phyloP scores from a whole-genome alignment of 2,888 invertebrate species.

The Napeogenes inachia region DNA sequence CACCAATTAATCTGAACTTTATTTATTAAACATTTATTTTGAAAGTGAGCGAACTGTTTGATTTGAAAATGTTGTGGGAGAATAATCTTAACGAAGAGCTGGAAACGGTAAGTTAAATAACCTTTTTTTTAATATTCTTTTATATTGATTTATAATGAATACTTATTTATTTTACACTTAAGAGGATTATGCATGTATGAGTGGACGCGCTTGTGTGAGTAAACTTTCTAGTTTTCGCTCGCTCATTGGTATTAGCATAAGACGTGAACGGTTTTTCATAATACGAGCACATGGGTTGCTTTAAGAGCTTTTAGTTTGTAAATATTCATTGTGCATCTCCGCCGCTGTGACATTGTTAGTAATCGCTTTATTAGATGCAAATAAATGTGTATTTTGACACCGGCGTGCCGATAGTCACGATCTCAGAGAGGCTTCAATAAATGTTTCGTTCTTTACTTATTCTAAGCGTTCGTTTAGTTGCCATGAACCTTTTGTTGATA shows the following conservation, averaged over 20 bases:
- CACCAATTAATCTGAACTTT: slow-evolving; percentile 30
- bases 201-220: slow-evolving; percentile 52
- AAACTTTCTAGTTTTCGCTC: slow-evolving; percentile 77
- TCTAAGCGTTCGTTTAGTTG: not conserved
- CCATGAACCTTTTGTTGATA: not conserved
- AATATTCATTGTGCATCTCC: slow-evolving; percentile 63
- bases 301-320: slow-evolving; percentile 58
- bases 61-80: slow-evolving; percentile 71
- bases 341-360: slow-evolving; percentile 52
- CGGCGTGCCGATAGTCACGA: slow-evolving; percentile 37
- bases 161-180: slow-evolving; percentile 17
- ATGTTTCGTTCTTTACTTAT: not conserved
- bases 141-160: slow-evolving; percentile 26
- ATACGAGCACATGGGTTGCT: slow-evolving; percentile 68
- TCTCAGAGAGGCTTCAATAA: slow-evolving; percentile 19
- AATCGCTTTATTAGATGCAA: slow-evolving; percentile 63
- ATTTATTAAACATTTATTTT: slow-evolving; percentile 30
- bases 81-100: slow-evolving; percentile 64
- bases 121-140: slow-evolving; percentile 33
- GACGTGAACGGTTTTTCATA: slow-evolving; percentile 77
- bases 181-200: slow-evolving; percentile 36
- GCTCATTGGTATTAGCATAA: slow-evolving; percentile 70
- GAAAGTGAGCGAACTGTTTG: slow-evolving; percentile 52
- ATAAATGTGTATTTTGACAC: slow-evolving; percentile 51
- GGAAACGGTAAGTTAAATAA: slow-evolving; percentile 62